phyloP scores from a whole-genome alignment of 2,797 vertebrate species.

The Podarcis lilfordi region DNA sequence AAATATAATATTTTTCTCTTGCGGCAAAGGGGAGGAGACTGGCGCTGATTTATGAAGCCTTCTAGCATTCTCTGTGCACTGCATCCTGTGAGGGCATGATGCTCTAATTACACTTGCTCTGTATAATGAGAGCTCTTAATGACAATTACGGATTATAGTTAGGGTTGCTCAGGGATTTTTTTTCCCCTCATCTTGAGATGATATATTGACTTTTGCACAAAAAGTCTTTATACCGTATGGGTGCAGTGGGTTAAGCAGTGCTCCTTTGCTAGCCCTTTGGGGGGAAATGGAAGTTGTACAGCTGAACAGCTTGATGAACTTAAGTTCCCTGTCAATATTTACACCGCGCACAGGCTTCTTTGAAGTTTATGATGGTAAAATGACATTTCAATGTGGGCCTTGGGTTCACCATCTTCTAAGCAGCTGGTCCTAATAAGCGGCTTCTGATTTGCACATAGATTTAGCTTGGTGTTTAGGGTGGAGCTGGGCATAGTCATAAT shows the following conservation, averaged over 20 bases:
- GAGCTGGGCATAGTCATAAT: neutral
- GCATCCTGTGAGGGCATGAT: constrained; percentile 69
- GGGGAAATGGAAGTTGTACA: neutral
- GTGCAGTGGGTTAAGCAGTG: neutral
- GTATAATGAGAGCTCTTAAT: constrained; percentile 78
- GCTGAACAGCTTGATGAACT: neutral
- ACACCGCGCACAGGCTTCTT: neutral
- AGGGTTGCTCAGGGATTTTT: constrained; percentile 71
- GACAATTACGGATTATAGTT: constrained; percentile 78
- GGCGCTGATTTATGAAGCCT: constrained; percentile 78
- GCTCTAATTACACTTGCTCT: constrained; percentile 76
- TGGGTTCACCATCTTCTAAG: neutral
- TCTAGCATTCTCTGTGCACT: constrained; percentile 62
- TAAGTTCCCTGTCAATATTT: neutral
- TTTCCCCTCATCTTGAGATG: constrained; percentile 62
- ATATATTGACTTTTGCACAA: constrained; percentile 69
- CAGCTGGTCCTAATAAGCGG: neutral
- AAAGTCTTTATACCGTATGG: constrained; percentile 40
- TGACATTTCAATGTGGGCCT: neutral
- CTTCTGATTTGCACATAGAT: neutral
- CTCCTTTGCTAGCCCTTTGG: neutral
- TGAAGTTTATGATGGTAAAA: neutral
- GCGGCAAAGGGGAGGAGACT: constrained; percentile 60
- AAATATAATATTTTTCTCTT: constrained; percentile 73
- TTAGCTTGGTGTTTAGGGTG: neutral